Evolutionary conservation across 2,888 invertebrate species (phyloP).

Genomic region (Patella pellucida): DNA sequence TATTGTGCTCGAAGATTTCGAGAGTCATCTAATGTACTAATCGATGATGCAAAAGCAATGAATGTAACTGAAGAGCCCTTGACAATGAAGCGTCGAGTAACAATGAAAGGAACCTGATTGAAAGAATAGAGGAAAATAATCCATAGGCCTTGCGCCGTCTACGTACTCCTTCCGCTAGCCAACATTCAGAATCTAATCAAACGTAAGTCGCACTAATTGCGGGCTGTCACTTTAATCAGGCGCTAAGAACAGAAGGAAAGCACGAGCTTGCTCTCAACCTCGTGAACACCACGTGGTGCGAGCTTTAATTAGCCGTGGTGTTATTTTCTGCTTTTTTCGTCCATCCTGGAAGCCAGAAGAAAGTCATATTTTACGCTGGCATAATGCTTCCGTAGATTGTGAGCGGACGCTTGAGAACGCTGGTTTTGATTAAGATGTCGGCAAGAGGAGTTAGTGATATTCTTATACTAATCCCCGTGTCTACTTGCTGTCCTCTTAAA

Average conservation of each 20-base stretch:
- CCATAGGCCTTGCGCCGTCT: not conserved
- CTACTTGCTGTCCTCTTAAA: too few relatives aligned
- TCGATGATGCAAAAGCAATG: too few relatives aligned
- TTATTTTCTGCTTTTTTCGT: not conserved
- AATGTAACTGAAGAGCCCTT: too few relatives aligned
- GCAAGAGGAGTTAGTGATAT: too few relatives aligned
- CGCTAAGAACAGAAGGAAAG: not conserved
- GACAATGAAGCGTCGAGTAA: too few relatives aligned
- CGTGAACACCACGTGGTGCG: not conserved
- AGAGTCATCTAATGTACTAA: too few relatives aligned
- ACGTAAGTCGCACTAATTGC: slow-evolving; percentile 7
- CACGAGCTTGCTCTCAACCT: not conserved
- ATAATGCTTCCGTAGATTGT: not conserved
- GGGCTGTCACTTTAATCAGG: slow-evolving; percentile 7
- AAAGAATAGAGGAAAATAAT: not conserved
- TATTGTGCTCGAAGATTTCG: too few relatives aligned
- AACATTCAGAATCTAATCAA: not conserved
- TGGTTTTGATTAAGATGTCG: too few relatives aligned
- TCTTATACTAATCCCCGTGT: too few relatives aligned
- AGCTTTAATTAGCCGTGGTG: slow-evolving; percentile 2
- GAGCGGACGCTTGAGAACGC: not conserved
- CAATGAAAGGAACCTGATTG: not conserved
- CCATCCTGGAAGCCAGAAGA: not conserved
- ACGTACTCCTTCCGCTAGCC: not conserved
- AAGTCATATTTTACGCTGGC: not conserved